These are phyloP conservation scores for Ormyrus rosae DNA, from an alignment of 2,888 invertebrate species.

Conservation along the genomic window DNA sequence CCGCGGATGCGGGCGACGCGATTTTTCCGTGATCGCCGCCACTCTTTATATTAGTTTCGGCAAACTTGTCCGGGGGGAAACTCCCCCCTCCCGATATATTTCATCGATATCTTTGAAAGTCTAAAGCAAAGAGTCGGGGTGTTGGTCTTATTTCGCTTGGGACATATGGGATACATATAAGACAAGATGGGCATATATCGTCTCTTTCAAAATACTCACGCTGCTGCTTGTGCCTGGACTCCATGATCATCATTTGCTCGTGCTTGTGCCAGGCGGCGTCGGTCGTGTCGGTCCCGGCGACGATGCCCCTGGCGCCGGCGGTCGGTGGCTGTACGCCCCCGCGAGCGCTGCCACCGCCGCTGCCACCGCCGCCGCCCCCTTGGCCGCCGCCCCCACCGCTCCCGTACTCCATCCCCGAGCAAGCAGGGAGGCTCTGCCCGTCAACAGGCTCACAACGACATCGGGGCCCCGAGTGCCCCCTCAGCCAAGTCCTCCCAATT, in stretches of 20 bases:
- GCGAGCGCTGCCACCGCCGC: conserved; percentile 67
- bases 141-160: no score
- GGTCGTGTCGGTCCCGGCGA: conserved; percentile 73
- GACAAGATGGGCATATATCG: no score
- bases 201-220: conserved; percentile 63
- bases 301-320: conserved; percentile 69
- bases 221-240: conserved; percentile 75
- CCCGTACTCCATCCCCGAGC: conserved; percentile 72
- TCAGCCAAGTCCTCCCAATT: not conserved
- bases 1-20: conserved; percentile 3
- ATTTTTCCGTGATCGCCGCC: not conserved
- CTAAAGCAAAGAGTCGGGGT: not conserved
- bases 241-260: conserved; percentile 75
- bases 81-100: no score
- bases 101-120: not conserved
- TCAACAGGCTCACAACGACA: conserved; percentile 70
- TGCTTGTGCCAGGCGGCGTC: conserved; percentile 75
- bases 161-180: no score
- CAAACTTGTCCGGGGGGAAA: not conserved
- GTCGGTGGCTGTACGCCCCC: conserved; percentile 73
- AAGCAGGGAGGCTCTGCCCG: conserved; percentile 43
- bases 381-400: conserved; percentile 65
- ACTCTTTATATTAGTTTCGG: conserved; percentile 9
- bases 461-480: conserved; percentile 63
- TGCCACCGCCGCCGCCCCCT: conserved; percentile 62